Conservation (phyloP, 2,113 vertebrate genomes). For the Chamaea fasciata region DNA sequence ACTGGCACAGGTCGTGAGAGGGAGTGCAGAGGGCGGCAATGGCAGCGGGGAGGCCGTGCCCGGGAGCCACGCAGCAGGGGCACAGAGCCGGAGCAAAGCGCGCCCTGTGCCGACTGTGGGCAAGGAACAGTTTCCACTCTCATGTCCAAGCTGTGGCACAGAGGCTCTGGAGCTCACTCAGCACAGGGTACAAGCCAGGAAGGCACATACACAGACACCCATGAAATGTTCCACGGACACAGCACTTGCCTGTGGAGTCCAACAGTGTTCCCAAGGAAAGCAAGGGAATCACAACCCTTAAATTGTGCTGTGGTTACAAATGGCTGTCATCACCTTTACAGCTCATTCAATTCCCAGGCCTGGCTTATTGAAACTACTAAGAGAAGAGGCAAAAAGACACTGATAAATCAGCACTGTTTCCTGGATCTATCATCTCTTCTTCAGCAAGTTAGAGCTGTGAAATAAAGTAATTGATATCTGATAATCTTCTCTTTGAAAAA, state of each 20-base stretch:
- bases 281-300: background rate
- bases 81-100: background rate
- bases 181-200: background rate
- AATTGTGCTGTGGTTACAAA: background rate
- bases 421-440: background rate
- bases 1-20: background rate
- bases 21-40: background rate
- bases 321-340: background rate
- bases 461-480: background rate
- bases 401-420: background rate
- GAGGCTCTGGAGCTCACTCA: background rate
- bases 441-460: background rate
- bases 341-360: background rate
- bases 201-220: background rate
- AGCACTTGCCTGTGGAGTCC: background rate
- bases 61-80: background rate
- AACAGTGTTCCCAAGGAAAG: background rate
- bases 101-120: accelerated
- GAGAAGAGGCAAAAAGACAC: background rate
- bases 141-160: accelerated
- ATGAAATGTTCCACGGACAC: background rate
- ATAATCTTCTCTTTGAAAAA: background rate
- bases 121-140: background rate
- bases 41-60: background rate
- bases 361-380: background rate